Percentiles rank a stretch among this genome's conserved stretches.
Evolutionary conservation across 1,140 invertebrate genomes (phyloP).

Genomic region (Drosophila varians): DNA sequence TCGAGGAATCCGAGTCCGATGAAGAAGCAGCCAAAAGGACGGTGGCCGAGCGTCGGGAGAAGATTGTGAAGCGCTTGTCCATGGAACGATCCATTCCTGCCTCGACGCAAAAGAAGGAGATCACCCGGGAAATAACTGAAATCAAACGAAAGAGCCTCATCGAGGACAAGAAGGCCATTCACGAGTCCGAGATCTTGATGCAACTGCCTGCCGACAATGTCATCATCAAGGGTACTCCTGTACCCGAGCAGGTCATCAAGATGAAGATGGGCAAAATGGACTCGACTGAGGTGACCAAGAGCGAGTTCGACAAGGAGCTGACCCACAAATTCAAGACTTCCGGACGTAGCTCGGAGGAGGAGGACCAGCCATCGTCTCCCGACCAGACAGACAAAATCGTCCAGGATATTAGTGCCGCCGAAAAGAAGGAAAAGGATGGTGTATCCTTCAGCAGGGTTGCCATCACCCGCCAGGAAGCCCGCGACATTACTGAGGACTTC

Average conservation of each 20-base stretch:
- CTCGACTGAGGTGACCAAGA: slow-evolving; percentile 72
- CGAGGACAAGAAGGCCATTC: slow-evolving; percentile 86
- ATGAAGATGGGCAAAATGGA: slow-evolving; percentile 83
- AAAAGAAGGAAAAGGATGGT: slow-evolving; percentile 62
- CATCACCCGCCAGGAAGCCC: slow-evolving; percentile 70
- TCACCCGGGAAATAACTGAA: slow-evolving; percentile 88
- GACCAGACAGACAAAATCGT: slow-evolving; percentile 71
- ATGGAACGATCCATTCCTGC: slow-evolving; percentile 87
- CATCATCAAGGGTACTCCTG: slow-evolving; percentile 76
- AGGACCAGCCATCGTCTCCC: slow-evolving; percentile 47
- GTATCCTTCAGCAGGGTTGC: slow-evolving; percentile 50
- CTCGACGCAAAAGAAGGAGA: slow-evolving; percentile 88
- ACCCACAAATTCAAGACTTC: slow-evolving; percentile 80
- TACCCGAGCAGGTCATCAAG: slow-evolving; percentile 83
- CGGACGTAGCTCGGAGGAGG: slow-evolving; percentile 76
- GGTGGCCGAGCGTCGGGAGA: slow-evolving; percentile 88
- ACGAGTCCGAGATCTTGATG: slow-evolving; percentile 84
- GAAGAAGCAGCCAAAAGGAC: slow-evolving; percentile 88
- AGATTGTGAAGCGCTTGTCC: slow-evolving; percentile 88
- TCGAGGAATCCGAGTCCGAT: slow-evolving; percentile 85
- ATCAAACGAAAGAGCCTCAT: slow-evolving; percentile 88
- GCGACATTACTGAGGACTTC: slow-evolving; percentile 76
- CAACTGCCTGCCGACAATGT: slow-evolving; percentile 83
- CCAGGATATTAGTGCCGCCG: slow-evolving; percentile 69
- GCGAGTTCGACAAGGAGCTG: slow-evolving; percentile 82